Conservation (phyloP, 2,113 vertebrate genomes). For the Solea senegalensis region DNA sequence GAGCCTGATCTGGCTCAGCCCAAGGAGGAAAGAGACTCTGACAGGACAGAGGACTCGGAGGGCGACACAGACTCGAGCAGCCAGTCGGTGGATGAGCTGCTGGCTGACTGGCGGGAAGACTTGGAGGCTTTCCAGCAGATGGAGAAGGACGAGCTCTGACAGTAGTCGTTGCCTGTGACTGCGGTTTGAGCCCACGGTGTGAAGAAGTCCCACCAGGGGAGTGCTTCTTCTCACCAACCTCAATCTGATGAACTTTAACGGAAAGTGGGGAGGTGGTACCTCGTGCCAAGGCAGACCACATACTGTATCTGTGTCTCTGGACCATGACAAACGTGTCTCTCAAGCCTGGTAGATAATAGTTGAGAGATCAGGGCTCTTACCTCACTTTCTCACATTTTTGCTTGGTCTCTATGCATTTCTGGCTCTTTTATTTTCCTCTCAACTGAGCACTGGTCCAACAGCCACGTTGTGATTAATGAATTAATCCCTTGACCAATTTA, state of each 20-base stretch:
- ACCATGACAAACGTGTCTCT: slow-evolving; percentile 40
- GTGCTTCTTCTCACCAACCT: slow-evolving; percentile 30
- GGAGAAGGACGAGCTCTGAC: slow-evolving; percentile 99
- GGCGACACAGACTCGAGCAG: slow-evolving; percentile 60
- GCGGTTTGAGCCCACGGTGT: slow-evolving; percentile 10
- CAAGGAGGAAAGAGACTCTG: slow-evolving; percentile 49
- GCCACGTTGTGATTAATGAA: slow-evolving; percentile 21
- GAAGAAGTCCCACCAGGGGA: slow-evolving; percentile 2
- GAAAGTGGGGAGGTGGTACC: slow-evolving; percentile 29
- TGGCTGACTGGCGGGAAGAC: slow-evolving; percentile 98
- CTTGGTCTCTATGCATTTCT: slow-evolving; percentile 59
- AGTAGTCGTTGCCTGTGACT: slow-evolving; percentile 45
- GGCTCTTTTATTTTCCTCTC: slow-evolving; percentile 26
- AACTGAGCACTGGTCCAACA: slow-evolving; percentile 44
- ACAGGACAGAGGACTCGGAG: slow-evolving; percentile 50
- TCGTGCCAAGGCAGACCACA: slow-evolving; percentile 41
- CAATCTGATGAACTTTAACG: slow-evolving; percentile 13
- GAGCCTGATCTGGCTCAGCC: slow-evolving; percentile 8
- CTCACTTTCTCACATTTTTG: slow-evolving; percentile 43
- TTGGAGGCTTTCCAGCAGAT: slow-evolving; percentile 98
- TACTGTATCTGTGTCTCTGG: slow-evolving; percentile 31
- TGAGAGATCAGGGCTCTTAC: slow-evolving; percentile 47
- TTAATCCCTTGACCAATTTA: slow-evolving; percentile 58
- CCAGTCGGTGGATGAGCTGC: slow-evolving; percentile 90
- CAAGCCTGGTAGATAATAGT: slow-evolving; percentile 22